Evolutionary conservation across 2,888 invertebrate species (phyloP).

Genomic region (Acanthococcus lagerstroemiae): DNA sequence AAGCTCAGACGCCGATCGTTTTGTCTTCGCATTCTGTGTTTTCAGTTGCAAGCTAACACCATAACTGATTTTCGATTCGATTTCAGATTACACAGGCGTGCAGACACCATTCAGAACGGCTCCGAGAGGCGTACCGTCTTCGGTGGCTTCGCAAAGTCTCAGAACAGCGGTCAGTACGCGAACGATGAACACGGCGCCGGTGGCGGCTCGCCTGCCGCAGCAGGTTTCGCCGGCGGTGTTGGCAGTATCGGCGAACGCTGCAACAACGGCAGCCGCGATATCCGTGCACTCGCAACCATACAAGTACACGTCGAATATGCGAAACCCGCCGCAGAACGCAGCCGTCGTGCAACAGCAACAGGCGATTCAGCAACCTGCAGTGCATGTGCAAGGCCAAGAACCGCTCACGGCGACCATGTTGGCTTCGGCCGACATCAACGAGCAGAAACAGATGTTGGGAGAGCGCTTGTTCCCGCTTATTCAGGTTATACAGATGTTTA

Average conservation of each 20-base stretch:
- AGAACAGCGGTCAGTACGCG: conserved; percentile 40
- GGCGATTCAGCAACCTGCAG: conserved; percentile 46
- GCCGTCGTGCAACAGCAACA: conserved; percentile 43
- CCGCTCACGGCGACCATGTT: conserved; percentile 92
- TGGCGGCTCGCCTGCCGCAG: neutral
- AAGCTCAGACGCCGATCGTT: no score
- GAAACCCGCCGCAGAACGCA: conserved; percentile 61
- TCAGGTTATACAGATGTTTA: no score
- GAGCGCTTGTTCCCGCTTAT: conserved; percentile 96
- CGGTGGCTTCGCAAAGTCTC: conserved; percentile 53
- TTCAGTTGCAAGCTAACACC: no score
- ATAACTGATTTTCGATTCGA: neutral
- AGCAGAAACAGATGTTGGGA: conserved; percentile 99
- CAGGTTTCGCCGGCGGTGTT: neutral
- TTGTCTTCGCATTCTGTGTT: no score
- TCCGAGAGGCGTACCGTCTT: conserved; percentile 46
- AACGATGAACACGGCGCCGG: neutral
- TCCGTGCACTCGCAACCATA: conserved; percentile 50
- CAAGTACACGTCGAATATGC: conserved; percentile 84
- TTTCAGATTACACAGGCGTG: conserved; percentile 32
- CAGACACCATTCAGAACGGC: conserved; percentile 56
- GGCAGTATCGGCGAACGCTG: conserved; percentile 45
- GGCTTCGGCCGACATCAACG: conserved; percentile 88
- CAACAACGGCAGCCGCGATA: conserved; percentile 55
- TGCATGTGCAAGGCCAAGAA: conserved; percentile 88